A percentile compares a stretch with the other conserved stretches of the same genome.
Evolutionary conservation across 2,797 vertebrate species (phyloP).

Genomic region (Pseudochaenichthys georgianus): DNA sequence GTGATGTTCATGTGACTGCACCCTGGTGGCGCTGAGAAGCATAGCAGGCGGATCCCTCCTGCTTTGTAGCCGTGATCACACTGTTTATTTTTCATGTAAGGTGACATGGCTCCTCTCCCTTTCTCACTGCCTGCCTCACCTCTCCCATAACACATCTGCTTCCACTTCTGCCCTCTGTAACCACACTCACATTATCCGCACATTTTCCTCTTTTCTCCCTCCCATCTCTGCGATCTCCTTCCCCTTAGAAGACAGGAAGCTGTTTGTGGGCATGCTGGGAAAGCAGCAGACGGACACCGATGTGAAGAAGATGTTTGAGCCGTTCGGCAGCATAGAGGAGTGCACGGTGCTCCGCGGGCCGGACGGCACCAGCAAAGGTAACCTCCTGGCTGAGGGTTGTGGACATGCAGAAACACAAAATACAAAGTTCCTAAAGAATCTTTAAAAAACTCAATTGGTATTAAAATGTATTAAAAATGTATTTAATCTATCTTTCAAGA

Average conservation of each 20-base stretch:
- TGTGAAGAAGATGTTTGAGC: constrained; percentile 95
- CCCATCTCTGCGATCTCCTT: constrained; percentile 65
- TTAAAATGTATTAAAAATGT: too few relatives aligned
- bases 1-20: constrained; percentile 55
- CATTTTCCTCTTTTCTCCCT: constrained; percentile 42
- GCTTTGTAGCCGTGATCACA: constrained; percentile 20
- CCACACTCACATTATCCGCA: constrained; percentile 45
- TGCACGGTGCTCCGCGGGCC: constrained; percentile 96
- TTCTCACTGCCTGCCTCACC: constrained; percentile 17
- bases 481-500: too few relatives aligned
- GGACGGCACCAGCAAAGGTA: constrained; percentile 97
- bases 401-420: background rate
- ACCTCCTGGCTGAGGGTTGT: background rate
- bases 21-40: constrained; percentile 66
- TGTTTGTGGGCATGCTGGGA: constrained; percentile 98
- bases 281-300: constrained; percentile 96
- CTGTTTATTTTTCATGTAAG: constrained; percentile 35
- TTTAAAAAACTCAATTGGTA: too few relatives aligned
- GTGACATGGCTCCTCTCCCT: constrained; percentile 44
- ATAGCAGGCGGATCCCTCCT: constrained; percentile 45
- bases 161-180: constrained; percentile 7
- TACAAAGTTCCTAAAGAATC: background rate
- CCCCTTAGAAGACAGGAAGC: constrained; percentile 96
- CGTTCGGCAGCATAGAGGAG: constrained; percentile 96
- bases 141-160: constrained; percentile 25